Conservation (phyloP, 2,888 invertebrate genomes). For the Saturnia japonica region DNA sequence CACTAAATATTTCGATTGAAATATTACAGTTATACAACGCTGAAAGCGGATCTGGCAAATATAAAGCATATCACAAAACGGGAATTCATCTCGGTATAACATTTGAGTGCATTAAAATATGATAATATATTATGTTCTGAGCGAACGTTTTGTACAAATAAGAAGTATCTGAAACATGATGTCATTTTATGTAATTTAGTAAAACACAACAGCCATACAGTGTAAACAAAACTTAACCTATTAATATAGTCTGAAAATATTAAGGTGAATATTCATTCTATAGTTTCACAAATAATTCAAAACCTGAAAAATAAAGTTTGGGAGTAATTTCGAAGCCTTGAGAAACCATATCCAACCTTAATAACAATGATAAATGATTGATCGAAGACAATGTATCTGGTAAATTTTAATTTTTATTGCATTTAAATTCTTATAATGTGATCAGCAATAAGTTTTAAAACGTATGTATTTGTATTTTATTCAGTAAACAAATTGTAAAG, state of each 20-base stretch:
- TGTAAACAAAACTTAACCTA: slow-evolving; percentile 15
- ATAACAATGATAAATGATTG: no score
- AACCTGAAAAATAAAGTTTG: no score
- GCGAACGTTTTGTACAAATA: slow-evolving; percentile 1
- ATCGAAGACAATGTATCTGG: not conserved
- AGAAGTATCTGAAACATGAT: not conserved
- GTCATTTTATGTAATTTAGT: slow-evolving; percentile 2
- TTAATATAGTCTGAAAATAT: not conserved
- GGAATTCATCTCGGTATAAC: slow-evolving; percentile 1
- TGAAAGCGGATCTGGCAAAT: not conserved
- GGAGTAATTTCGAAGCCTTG: no score
- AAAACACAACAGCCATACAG: not conserved
- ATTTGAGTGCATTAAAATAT: slow-evolving; percentile 8
- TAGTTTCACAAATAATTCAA: no score
- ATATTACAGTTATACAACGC: not conserved
- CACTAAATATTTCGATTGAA: not conserved
- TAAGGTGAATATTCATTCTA: not conserved
- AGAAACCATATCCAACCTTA: no score
- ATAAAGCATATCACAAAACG: not conserved
- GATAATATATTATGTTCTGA: not conserved
- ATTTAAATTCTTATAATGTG: not conserved
- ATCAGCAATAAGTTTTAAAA: no score
- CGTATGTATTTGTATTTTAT: not conserved
- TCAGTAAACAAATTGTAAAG: not conserved
- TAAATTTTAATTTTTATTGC: not conserved